Conservation (phyloP, 2,113 vertebrate species). For the Bucco capensis region DNA sequence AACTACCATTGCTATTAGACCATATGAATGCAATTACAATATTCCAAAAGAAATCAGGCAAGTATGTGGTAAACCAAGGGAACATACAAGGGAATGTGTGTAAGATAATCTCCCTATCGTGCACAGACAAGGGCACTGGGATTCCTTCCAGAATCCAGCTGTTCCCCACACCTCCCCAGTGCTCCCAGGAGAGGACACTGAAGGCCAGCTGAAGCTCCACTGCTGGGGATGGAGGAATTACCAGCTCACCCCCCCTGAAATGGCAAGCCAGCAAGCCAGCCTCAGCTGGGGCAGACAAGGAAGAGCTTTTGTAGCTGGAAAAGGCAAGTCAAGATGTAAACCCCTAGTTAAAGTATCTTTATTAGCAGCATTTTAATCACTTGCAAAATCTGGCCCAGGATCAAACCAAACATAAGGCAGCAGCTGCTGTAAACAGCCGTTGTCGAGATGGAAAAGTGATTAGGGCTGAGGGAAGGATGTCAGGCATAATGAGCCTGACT, state of each 20-base stretch:
- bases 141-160: not conserved
- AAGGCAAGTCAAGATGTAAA: constrained; percentile 60
- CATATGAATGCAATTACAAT: not conserved
- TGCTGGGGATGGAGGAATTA: not conserved
- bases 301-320: constrained; percentile 51
- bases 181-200: not conserved
- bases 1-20: not conserved
- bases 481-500: not conserved
- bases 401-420: constrained; percentile 62
- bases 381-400: constrained; percentile 54
- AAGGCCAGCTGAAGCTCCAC: fast-evolving
- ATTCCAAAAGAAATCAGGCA: not conserved
- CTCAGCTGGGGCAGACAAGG: fast-evolving
- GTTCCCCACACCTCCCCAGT: not conserved
- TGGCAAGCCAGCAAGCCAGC: not conserved
- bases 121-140: not conserved
- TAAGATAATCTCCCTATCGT: not conserved
- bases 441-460: constrained; percentile 61
- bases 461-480: constrained; percentile 34
- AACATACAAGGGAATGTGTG: not conserved
- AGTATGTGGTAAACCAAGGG: not conserved
- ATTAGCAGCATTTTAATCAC: constrained; percentile 69
- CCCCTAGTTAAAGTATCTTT: constrained; percentile 57
- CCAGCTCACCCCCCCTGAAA: not conserved
- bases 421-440: constrained; percentile 65